Evolutionary conservation across 2,888 invertebrate species (phyloP), one percentile per base, ranked within the genome.

Genomic region (Catocala sponsa): DNA sequence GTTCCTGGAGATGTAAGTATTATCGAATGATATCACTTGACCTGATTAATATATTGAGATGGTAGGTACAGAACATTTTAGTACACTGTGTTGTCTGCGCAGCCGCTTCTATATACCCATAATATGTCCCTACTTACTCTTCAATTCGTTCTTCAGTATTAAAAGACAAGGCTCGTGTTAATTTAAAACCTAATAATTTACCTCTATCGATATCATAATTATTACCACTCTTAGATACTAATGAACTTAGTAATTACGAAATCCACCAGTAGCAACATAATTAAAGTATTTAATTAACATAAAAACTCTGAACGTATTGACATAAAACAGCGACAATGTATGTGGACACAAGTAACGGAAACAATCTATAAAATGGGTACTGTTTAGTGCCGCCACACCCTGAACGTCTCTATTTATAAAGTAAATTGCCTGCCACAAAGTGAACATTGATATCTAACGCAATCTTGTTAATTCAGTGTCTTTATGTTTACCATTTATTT

Each of bases 331-430:
- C 63, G 59, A 66, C 70, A 69, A 74, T 76, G 65, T 76, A 74
- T 68, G 65, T 76, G 63, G 64, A 75, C 74, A 72, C 55, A 75
- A 64, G 64, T 66, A 75, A 79, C 68, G 78, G 81, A 86, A 89
- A 89, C 89, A 88, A 88, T 91, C 87, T 90, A 88, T 90, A 90
- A 90, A 91, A 86, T 88, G 88, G 86, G 72, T 85, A 86, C 69
- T 84, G 89, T 89, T 87, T 89, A 91, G 82, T 86, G 82, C 81
- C 73, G 89, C 85, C 94, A 83, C 93, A 86, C 93, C 93, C 89
- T 80, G 77, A 53, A 10, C 77, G 82, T 79, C 86, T 87, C 90
- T 92, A 91, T 93, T 91, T 92, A 91, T 91, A 92, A 89, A 91
- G 90, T 88, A 90, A 91, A 92, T 91, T 89, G 89, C 84, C 83